Evolutionary conservation across 1,140 invertebrate genomes (phyloP).

Genomic region (Epicauta chinensis): DNA sequence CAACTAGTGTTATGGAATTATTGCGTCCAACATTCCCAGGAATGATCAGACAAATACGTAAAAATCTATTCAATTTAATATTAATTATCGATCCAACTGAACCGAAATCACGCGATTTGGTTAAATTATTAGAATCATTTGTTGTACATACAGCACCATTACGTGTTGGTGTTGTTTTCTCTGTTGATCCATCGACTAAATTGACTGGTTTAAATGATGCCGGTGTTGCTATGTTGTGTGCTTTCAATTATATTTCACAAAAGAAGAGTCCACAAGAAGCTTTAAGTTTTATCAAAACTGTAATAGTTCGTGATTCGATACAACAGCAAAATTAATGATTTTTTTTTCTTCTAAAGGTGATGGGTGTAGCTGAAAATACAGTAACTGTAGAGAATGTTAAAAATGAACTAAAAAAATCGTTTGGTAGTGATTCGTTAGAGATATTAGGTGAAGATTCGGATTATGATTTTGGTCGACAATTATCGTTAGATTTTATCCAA

Average conservation of each 20-base stretch:
- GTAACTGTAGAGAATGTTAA: constrained; percentile 62
- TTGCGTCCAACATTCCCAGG: constrained; percentile 94
- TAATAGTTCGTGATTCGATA: constrained; percentile 17
- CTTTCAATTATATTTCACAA: constrained; percentile 87
- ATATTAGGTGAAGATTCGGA: constrained; percentile 84
- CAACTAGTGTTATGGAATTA: constrained; percentile 79
- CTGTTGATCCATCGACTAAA: constrained; percentile 48
- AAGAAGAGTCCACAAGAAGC: constrained; percentile 47
- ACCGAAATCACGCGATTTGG: constrained; percentile 59
- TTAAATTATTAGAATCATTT: constrained; percentile 88
- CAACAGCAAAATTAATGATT: constrained; percentile 1
- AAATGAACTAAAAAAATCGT: constrained; percentile 62
- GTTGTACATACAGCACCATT: constrained; percentile 82
- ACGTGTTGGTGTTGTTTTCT: constrained; percentile 86
- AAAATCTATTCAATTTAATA: constrained; percentile 92
- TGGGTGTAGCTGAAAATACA: constrained; percentile 45
- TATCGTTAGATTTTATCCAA: constrained; percentile 77
- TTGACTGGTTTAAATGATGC: constrained; percentile 61
- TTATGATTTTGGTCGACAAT: constrained; percentile 82
- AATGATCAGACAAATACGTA: constrained; percentile 88
- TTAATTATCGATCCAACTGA: constrained; percentile 82
- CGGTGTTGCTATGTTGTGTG: constrained; percentile 81
- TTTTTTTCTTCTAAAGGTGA: constrained; percentile 39
- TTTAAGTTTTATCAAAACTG: constrained; percentile 29
- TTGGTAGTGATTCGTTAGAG: constrained; percentile 63